phyloP scores from a whole-genome alignment of 2,888 invertebrate species.

The Cataglyphis altisquamis region DNA sequence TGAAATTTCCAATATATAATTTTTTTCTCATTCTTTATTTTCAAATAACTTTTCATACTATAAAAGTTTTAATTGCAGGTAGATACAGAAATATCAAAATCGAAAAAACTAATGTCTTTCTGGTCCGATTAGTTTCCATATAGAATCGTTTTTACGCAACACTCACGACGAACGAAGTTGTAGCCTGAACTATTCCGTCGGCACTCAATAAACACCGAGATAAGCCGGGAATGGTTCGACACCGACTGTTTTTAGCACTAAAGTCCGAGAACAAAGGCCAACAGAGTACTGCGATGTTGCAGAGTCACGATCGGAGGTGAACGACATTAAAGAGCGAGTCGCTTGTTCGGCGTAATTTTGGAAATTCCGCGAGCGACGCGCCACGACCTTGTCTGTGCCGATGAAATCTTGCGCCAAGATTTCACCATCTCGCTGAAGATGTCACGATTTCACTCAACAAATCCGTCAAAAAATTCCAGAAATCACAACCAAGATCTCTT shows the following conservation, averaged over 20 bases:
- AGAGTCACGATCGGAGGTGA: slow-evolving; percentile 70
- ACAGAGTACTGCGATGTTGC: slow-evolving; percentile 32
- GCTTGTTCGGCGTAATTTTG: slow-evolving; percentile 68
- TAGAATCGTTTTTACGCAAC: slow-evolving; percentile 26
- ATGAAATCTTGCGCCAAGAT: slow-evolving; percentile 41
- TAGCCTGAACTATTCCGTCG: slow-evolving; percentile 58
- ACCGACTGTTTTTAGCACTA: slow-evolving; percentile 66
- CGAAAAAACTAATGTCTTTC: background rate
- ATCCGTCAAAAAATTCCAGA: background rate
- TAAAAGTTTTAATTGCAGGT: background rate
- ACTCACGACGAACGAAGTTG: slow-evolving; percentile 27
- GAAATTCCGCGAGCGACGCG: slow-evolving; percentile 66
- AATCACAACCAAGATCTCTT: background rate
- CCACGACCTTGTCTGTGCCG: slow-evolving; percentile 62
- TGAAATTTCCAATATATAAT: background rate
- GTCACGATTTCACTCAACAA: background rate
- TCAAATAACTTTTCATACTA: background rate
- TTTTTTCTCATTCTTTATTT: background rate
- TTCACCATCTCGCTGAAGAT: slow-evolving; percentile 15
- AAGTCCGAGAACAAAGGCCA: slow-evolving; percentile 58
- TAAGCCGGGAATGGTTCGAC: slow-evolving; percentile 61
- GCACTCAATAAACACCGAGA: slow-evolving; percentile 70
- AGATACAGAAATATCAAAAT: background rate
- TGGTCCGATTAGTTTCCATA: background rate
- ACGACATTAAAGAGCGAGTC: slow-evolving; percentile 64